phyloP scores from a whole-genome alignment of 2,113 vertebrate species.

The Empidonax alnorum region DNA sequence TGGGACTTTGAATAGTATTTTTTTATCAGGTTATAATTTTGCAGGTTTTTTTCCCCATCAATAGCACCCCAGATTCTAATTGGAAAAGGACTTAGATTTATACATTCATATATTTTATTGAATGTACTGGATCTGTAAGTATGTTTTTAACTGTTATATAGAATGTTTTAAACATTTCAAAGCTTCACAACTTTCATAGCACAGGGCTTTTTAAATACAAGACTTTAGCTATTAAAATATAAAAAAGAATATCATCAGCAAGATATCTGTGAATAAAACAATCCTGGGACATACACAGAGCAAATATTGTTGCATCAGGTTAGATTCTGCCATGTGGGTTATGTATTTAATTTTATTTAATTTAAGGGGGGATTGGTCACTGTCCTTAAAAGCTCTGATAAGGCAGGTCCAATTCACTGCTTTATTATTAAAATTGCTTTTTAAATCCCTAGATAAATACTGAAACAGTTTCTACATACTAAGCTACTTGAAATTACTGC shows the following conservation, averaged over 20 bases:
- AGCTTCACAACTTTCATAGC: background rate
- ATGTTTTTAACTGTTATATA: background rate
- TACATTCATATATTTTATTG: background rate
- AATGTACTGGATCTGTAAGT: background rate
- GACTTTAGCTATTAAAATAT: background rate
- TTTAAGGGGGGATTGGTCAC: background rate
- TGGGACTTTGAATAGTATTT: background rate
- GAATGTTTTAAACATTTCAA: background rate
- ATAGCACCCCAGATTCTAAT: background rate
- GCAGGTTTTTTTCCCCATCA: background rate
- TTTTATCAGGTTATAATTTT: background rate
- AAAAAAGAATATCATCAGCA: background rate
- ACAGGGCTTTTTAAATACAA: background rate
- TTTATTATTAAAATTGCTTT: slow-evolving; percentile 3
- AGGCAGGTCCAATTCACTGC: background rate
- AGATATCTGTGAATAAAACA: background rate
- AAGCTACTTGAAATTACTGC: background rate
- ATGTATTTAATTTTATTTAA: background rate
- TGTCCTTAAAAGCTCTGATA: background rate
- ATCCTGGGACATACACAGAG: background rate
- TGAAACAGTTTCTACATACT: background rate
- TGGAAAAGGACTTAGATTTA: background rate
- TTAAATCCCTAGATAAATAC: background rate
- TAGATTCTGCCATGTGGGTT: background rate
- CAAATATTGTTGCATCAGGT: background rate